These are phyloP conservation scores for Pachyramphus minor DNA, from an alignment of 2,113 vertebrate genomes.

Conservation along the genomic window DNA sequence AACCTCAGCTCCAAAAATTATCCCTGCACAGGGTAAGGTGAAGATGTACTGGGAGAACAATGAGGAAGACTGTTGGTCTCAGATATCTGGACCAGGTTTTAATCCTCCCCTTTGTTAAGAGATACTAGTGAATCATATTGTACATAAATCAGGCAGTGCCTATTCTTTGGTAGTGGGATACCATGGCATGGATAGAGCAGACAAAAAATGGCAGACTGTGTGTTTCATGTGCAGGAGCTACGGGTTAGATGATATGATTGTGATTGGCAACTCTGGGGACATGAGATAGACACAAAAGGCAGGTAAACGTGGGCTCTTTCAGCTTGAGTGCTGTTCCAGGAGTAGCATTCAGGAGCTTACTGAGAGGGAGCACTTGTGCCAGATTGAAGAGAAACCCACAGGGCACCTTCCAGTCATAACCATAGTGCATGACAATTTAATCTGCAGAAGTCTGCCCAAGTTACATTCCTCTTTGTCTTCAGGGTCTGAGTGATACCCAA, in stretches of 20 bases:
- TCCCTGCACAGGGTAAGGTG: rapidly evolving
- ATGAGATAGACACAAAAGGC: background rate
- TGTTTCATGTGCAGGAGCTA: background rate
- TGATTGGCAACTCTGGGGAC: background rate
- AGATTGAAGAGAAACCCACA: background rate
- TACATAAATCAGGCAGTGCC: background rate
- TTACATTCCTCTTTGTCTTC: background rate
- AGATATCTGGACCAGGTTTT: background rate
- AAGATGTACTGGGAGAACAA: background rate
- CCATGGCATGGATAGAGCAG: background rate
- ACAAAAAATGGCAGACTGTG: background rate
- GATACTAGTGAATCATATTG: background rate
- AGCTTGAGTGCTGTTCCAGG: background rate
- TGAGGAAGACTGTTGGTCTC: background rate
- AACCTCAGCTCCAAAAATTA: background rate
- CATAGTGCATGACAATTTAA: background rate
- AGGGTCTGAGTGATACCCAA: background rate
- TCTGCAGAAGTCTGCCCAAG: background rate
- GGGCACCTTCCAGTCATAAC: background rate
- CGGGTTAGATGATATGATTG: background rate
- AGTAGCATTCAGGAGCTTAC: background rate
- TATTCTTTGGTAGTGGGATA: background rate
- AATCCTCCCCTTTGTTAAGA: background rate
- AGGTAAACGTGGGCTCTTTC: background rate
- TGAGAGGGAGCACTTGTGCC: background rate